Percentiles rank a stretch among this genome's conserved stretches.
phyloP scores from a whole-genome alignment of 1,140 invertebrate genomes.

The Nomia melanderi region DNA sequence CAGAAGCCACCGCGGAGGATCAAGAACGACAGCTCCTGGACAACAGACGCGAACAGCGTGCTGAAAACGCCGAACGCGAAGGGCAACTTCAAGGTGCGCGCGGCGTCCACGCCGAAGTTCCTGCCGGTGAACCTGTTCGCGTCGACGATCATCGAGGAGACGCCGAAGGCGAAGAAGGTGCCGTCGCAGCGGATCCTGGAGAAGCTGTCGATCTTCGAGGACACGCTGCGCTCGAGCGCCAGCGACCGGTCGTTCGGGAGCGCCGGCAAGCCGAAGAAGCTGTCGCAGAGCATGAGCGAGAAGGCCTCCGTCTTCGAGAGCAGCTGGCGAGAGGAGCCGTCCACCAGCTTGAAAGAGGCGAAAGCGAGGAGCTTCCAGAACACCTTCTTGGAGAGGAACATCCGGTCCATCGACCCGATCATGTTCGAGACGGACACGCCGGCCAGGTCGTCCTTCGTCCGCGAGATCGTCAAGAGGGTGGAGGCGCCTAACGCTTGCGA shows the following conservation, averaged over 20 bases:
- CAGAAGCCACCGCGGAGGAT: neutral
- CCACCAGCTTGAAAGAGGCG: neutral
- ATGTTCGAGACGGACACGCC: neutral
- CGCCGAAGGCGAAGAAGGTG: neutral
- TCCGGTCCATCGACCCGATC: neutral
- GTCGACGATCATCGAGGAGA: neutral
- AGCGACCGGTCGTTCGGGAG: neutral
- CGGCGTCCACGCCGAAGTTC: neutral
- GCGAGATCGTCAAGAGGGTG: neutral
- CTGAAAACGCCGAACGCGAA: rapidly evolving
- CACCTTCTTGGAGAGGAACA: neutral
- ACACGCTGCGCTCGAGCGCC: neutral
- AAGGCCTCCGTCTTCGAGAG: neutral
- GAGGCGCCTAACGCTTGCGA: neutral
- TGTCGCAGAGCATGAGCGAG: neutral
- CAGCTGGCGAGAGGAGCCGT: neutral
- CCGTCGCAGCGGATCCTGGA: neutral
- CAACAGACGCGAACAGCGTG: neutral
- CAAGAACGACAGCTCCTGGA: rapidly evolving
- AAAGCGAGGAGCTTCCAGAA: neutral
- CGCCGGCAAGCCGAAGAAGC: neutral
- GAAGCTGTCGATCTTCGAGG: neutral
- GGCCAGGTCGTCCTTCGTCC: neutral
- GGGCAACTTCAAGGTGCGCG: neutral
- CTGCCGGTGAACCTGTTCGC: neutral